Percentiles rank a stretch among this genome's conserved stretches.
Conservation (phyloP, 1,140 invertebrate genomes). For the Homalodisca vitripennis region DNA sequence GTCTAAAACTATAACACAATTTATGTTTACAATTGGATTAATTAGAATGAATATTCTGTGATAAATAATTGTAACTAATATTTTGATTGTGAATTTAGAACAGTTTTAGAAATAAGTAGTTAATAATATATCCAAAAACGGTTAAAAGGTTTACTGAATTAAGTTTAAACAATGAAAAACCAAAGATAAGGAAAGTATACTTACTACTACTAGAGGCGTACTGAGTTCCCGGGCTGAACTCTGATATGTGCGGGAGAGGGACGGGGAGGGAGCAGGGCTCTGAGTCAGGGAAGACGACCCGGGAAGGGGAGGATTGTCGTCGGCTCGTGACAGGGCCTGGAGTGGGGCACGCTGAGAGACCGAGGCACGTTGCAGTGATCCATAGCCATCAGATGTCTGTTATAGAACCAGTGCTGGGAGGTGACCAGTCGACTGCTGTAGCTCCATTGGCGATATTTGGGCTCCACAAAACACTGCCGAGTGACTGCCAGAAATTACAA, state of each 20-base stretch:
- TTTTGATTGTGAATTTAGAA: not conserved
- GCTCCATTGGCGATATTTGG: slow-evolving; percentile 43
- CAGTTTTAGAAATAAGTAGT: not conserved
- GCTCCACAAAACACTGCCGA: slow-evolving; percentile 45
- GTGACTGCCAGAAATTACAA: slow-evolving; percentile 36
- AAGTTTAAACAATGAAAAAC: not conserved
- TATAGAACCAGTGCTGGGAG: slow-evolving; percentile 47
- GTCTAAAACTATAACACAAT: slow-evolving; percentile 56
- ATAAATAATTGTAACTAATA: not conserved
- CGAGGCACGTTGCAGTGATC: slow-evolving; percentile 34
- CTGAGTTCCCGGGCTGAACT: slow-evolving; percentile 52
- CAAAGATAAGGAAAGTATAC: slow-evolving; percentile 38
- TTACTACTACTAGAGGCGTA: slow-evolving; percentile 65
- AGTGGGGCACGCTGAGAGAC: slow-evolving; percentile 39
- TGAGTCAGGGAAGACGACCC: slow-evolving; percentile 25
- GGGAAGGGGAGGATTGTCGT: slow-evolving; percentile 34
- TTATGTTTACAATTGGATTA: not conserved
- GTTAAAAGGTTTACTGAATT: not conserved
- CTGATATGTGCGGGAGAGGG: slow-evolving; percentile 53
- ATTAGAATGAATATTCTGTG: not conserved
- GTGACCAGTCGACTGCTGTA: slow-evolving; percentile 40
- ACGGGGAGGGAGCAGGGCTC: slow-evolving; percentile 37
- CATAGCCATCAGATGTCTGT: slow-evolving; percentile 39
- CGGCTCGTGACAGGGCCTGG: no score
- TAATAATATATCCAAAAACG: not conserved